Percentiles rank a stretch among this genome's conserved stretches.
These are phyloP conservation scores for Meghimatium bilineatum DNA, from an alignment of 2,888 invertebrate species.

Conservation along the genomic window DNA sequence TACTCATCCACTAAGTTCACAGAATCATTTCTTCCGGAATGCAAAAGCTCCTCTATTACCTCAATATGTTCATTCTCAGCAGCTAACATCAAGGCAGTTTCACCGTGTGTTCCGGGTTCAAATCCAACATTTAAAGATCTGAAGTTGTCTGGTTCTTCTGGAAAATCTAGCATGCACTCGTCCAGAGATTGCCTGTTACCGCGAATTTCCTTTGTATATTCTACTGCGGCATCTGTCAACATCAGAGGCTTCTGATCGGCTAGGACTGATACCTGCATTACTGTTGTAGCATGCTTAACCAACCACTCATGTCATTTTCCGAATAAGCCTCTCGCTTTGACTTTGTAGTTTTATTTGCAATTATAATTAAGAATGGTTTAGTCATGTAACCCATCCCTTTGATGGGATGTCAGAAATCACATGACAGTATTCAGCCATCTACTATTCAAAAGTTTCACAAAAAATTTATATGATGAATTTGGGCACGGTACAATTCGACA, in stretches of 20 bases:
- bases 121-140: no score
- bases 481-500: no score
- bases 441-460: no score
- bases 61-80: neutral
- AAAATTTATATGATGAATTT: no score
- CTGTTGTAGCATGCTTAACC: neutral
- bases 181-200: neutral
- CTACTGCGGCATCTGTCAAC: neutral
- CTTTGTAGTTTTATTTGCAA: no score
- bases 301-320: no score
- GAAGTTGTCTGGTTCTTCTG: neutral
- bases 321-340: no score
- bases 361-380: no score
- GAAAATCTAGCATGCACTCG: no score
- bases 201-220: neutral
- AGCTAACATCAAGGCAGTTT: neutral
- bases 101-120: neutral
- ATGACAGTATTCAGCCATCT: no score
- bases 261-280: neutral
- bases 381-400: no score
- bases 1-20: neutral
- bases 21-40: neutral
- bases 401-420: no score
- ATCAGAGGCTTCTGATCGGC: neutral
- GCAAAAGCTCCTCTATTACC: neutral